Percentiles rank a stretch among this genome's conserved stretches.
Evolutionary conservation across 2,797 vertebrate species (phyloP).

Genomic region (Crax fasciolata): DNA sequence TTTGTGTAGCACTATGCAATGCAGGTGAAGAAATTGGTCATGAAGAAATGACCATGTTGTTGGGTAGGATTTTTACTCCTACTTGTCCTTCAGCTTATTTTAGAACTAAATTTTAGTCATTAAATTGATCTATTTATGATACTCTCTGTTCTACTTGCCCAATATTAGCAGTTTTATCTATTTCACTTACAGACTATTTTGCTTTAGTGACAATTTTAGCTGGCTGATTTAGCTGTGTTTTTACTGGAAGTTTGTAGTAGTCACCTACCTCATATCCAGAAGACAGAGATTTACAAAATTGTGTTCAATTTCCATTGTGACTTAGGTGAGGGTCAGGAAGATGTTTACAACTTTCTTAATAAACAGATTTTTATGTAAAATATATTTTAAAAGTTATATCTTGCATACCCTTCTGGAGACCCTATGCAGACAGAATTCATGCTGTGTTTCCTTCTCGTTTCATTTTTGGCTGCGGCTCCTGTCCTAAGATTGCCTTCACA

Average conservation of each 20-base stretch:
- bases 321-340: background rate
- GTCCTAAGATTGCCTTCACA: background rate
- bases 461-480: background rate
- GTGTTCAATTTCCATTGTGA: background rate
- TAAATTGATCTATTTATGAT: constrained; percentile 5
- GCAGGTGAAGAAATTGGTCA: constrained; percentile 32
- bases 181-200: constrained; percentile 26
- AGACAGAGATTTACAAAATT: background rate
- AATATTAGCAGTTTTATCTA: constrained; percentile 36
- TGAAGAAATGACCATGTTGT: background rate
- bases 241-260: background rate
- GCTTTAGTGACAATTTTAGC: constrained; percentile 13
- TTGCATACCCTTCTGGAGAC: background rate
- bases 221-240: background rate
- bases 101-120: constrained; percentile 22
- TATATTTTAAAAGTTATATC: background rate
- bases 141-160: constrained; percentile 3
- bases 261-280: background rate
- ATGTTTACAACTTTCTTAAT: background rate
- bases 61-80: constrained; percentile 37
- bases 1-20: background rate
- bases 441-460: background rate
- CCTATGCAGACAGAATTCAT: background rate
- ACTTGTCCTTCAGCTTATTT: constrained; percentile 39
- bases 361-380: background rate